Conservation (phyloP, 2,888 invertebrate genomes). For the Tachina grossa region DNA sequence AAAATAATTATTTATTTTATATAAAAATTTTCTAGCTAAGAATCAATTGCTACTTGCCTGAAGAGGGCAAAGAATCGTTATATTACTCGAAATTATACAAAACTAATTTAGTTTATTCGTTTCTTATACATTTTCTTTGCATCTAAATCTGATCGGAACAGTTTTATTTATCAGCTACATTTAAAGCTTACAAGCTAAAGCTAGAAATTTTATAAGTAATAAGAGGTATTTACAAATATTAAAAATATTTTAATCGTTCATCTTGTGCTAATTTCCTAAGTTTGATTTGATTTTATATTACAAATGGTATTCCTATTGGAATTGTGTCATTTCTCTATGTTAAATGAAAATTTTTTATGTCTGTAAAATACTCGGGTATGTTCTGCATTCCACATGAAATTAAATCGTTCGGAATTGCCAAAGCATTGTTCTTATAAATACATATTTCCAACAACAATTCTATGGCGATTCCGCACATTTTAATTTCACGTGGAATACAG, state of each 20-base stretch:
- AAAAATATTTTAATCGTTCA: constrained; percentile 61
- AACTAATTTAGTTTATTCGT: constrained; percentile 18
- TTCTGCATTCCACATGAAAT: no score
- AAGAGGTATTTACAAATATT: background rate
- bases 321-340: no score
- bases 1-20: constrained; percentile 22
- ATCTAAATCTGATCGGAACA: constrained; percentile 5
- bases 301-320: background rate
- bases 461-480: no score
- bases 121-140: background rate
- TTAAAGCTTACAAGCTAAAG: constrained; percentile 66
- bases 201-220: constrained; percentile 41
- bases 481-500: no score
- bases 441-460: no score
- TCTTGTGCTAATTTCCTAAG: background rate
- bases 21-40: constrained; percentile 10
- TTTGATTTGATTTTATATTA: background rate
- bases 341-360: no score
- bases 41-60: background rate
- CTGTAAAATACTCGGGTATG: no score
- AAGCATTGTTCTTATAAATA: no score
- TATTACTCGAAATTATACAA: background rate
- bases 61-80: background rate
- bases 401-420: no score
- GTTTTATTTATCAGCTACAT: constrained; percentile 36